Evolutionary conservation across 2,797 vertebrate species (phyloP), one percentile per base, ranked within the genome.

Genomic region (Lophius americanus): DNA sequence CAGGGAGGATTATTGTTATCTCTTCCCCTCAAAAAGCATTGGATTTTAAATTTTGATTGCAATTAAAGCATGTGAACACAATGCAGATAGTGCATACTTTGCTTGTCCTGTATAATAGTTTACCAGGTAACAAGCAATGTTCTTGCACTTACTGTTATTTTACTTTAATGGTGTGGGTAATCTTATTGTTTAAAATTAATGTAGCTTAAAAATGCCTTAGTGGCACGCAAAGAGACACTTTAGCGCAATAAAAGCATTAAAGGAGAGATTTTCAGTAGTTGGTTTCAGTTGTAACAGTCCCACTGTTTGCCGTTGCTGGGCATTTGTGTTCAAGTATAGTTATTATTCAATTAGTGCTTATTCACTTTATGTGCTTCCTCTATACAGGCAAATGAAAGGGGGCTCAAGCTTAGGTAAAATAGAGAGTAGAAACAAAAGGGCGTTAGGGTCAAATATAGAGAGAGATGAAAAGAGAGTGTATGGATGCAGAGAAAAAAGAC

Each of bases 341-440:
- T 48, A 2, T 44, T 60, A 6, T 56, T 60, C 69, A 64, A 72
- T 81, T 66, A 65, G 70, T 55, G 39, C 49, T 75, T 81, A 86
- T 80, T 64, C 74, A 81, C 66, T 50, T 23, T 23, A 53, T 33
- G 54, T 35, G 35, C 44, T 64, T 83, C 78, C 78, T 85, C 79
- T 71, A 68, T 79, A 68, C 72, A 65, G 62, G 69, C 64, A 56
- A 55, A 61, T 63, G 81, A 84, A 77, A 82, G 61, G 5, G 5
- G 58, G 68, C 67, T 70, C 52, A 37, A 73, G 75, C 72, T 76
- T 64, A 57, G 61, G 66, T 61, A 38, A 51, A 57, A 64, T 13
- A 6, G 35, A 68, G 39, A 36, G n/a, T 67, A 39, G 38, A 55
- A 66, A 36, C 50, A 39, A 46, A 32, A 63, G 64, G 33, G 6